Percentiles rank a stretch among this genome's conserved stretches.
These are phyloP conservation scores for Percina caprodes DNA, from an alignment of 2,113 vertebrate genomes.

Conservation along the genomic window DNA sequence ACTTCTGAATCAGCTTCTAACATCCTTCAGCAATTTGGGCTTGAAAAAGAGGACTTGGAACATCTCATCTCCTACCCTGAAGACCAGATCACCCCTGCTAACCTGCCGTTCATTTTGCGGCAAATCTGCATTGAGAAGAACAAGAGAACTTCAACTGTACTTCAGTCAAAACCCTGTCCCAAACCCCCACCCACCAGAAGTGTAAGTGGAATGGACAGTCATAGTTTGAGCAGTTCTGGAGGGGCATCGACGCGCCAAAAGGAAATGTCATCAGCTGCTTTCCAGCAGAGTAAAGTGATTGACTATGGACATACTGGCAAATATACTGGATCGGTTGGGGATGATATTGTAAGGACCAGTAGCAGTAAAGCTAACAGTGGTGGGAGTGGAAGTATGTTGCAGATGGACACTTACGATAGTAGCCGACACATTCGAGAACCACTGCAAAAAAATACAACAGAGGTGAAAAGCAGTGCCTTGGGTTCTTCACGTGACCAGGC, in stretches of 20 bases:
- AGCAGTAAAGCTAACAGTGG: neutral
- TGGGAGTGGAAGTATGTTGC: conserved; percentile 1
- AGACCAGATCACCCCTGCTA: conserved; percentile 92
- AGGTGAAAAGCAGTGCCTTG: conserved; percentile 44
- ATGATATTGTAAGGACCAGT: conserved; percentile 64
- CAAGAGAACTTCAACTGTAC: conserved; percentile 69
- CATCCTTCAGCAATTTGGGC: conserved; percentile 92
- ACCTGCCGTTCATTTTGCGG: conserved; percentile 92
- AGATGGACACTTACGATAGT: neutral
- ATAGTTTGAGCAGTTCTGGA: conserved; percentile 1
- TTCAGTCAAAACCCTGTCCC: conserved; percentile 35
- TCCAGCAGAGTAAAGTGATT: conserved; percentile 89
- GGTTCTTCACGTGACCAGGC: conserved; percentile 31
- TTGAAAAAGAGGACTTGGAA: conserved; percentile 94
- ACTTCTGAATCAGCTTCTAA: conserved; percentile 92
- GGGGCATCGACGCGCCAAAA: neutral
- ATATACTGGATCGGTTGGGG: conserved; percentile 82
- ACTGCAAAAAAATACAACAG: conserved; percentile 66
- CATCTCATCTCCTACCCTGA: conserved; percentile 93
- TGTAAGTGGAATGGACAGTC: neutral
- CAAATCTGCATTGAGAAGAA: conserved; percentile 92
- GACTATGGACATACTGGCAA: conserved; percentile 96
- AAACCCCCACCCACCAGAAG: conserved; percentile 26
- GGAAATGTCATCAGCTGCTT: conserved; percentile 54
- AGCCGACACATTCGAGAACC: conserved; percentile 53